Evolutionary conservation across 2,797 vertebrate species (phyloP).

Genomic region (Cossypha niveicapilla): DNA sequence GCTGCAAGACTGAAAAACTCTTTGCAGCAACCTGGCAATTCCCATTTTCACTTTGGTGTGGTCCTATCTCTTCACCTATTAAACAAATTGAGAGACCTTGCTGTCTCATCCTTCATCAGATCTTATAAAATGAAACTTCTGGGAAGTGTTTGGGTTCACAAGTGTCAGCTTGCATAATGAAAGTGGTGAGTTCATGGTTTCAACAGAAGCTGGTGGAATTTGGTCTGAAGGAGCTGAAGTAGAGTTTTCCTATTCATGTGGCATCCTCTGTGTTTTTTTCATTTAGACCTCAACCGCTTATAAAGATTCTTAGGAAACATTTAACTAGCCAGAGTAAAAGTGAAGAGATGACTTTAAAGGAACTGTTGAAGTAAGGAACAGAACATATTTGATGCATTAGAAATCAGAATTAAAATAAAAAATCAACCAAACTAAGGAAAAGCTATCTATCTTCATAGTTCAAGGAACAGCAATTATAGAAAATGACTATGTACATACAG

Average conservation of each 20-base stretch:
- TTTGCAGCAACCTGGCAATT: not conserved
- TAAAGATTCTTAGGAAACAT: conserved; percentile 14
- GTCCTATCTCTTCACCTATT: not conserved
- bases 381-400: not conserved
- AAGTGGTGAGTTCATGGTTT: conserved; percentile 49
- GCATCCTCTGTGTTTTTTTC: not conserved
- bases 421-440: not conserved
- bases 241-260: conserved; percentile 25
- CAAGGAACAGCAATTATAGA: not conserved
- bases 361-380: not conserved
- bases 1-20: not conserved
- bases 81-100: not conserved
- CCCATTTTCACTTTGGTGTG: not conserved
- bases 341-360: not conserved
- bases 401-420: not conserved
- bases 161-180: conserved; percentile 7
- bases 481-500: not conserved
- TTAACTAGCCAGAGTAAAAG: conserved; percentile 8
- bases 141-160: not conserved
- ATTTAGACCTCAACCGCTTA: not conserved
- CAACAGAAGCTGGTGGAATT: conserved; percentile 37
- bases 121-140: conserved; percentile 17
- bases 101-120: conserved; percentile 4
- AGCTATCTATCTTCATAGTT: not conserved
- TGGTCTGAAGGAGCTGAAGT: conserved; percentile 6